Percentiles rank a stretch among this genome's conserved stretches.
Evolutionary conservation across 1,140 invertebrate species (phyloP).

Genomic region (Andrena cerasifolii): DNA sequence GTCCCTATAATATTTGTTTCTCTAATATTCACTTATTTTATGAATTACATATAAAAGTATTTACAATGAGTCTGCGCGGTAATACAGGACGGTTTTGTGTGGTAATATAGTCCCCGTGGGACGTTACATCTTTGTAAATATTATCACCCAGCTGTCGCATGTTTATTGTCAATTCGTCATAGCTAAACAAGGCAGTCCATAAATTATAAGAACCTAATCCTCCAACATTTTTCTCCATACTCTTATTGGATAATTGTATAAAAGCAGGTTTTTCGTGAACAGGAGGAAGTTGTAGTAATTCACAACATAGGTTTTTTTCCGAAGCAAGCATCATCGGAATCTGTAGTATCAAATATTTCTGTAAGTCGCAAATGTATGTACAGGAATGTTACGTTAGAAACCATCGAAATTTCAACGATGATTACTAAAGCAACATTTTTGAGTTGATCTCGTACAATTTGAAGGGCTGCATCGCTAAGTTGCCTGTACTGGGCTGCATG

Average conservation of each 20-base stretch:
- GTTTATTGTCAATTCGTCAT: constrained; percentile 67
- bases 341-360: constrained; percentile 67
- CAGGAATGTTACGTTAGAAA: constrained; percentile 64
- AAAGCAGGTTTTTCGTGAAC: constrained; percentile 64
- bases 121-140: too few relatives aligned
- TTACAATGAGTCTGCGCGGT: too few relatives aligned
- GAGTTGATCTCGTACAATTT: constrained; percentile 54
- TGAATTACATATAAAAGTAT: too few relatives aligned
- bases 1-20: too few relatives aligned
- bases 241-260: not conserved
- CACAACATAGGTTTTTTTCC: constrained; percentile 56
- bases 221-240: constrained; percentile 57
- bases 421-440: constrained; percentile 68
- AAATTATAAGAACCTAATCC: constrained; percentile 49
- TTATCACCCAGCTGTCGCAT: constrained; percentile 62
- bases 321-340: constrained; percentile 63
- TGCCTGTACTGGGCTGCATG: constrained; percentile 54
- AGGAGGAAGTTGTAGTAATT: constrained; percentile 68
- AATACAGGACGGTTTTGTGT: too few relatives aligned
- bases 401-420: constrained; percentile 45
- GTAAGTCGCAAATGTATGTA: constrained; percentile 64
- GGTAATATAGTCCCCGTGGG: too few relatives aligned
- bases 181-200: constrained; percentile 59
- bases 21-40: too few relatives aligned
- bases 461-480: constrained; percentile 55